Evolutionary conservation across 1,140 invertebrate species (phyloP), one percentile per base, ranked within the genome.

Genomic region (Hylyphantes graminicola): DNA sequence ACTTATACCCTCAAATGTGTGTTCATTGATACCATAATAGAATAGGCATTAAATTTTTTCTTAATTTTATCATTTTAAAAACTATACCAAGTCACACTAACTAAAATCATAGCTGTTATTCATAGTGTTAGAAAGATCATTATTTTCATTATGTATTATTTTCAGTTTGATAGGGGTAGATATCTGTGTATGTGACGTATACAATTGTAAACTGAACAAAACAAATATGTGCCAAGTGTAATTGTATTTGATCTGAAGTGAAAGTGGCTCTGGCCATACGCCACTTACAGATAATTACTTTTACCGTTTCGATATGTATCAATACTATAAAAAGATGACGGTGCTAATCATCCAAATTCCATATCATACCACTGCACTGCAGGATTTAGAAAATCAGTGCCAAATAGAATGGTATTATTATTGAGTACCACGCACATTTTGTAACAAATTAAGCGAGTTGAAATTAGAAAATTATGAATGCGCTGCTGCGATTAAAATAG

Each of bases 141-240:
- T 35, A 35, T 35, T 35, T 35, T 35, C 35, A 35, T 35, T 35
- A 35, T 35, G 35, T 35, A 35, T 35, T 35, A 2, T 35, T 35
- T 35, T 35, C 35, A 35, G 35, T 35, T 35, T 35, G 35, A 57
- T 73, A 73, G 70, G 55, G 17, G 55, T 73, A 11, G 17, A 73
- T 53, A 15, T 73, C 51, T 73, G 13, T 74, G 54, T 74, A 63
- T 64, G n/a, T 74, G 35, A 19, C 50, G 17, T 51, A 79, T 17
- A 59, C 35, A 59, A 12, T 12, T 55, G 50, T 76, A 70, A 77
- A 85, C 82, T 77, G 82, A 85, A 77, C 82, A 85, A 85, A 85
- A 85, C 82, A 85, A 68, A 35, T 61, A 85, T 85, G 82, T 85
- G 82, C 82, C 82, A 85, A 77, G 73, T 61, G 82, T 85, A 85